These are phyloP conservation scores for Salpingus planirostris DNA, from an alignment of 2,888 invertebrate species.

Conservation along the genomic window DNA sequence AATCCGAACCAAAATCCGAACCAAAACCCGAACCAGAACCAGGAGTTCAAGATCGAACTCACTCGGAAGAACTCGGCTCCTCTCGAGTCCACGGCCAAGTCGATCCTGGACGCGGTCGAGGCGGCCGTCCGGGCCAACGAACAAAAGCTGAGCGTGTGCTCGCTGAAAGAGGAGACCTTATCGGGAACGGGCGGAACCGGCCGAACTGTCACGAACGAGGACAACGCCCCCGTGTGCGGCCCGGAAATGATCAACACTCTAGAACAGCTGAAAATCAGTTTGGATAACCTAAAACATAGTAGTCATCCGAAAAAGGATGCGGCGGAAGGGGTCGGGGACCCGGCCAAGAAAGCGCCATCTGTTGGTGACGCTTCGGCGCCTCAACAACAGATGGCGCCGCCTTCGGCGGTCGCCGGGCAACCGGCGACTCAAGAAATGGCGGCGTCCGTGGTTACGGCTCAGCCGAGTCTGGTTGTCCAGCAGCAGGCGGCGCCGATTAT, in stretches of 20 bases:
- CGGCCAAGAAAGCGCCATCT: constrained; percentile 26
- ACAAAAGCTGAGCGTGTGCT: constrained; percentile 27
- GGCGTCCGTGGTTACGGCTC: constrained; percentile 11
- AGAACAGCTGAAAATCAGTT: constrained; percentile 49
- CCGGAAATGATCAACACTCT: constrained; percentile 47
- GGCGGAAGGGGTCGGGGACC: constrained; percentile 13
- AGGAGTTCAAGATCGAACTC: constrained; percentile 18
- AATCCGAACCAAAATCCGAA: too few species aligned
- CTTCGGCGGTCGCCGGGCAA: constrained; percentile 14
- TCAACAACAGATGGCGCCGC: constrained; percentile 10
- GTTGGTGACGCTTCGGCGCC: constrained; percentile 3
- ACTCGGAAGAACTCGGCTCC: constrained; percentile 29
- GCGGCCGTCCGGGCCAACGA: constrained; percentile 26
- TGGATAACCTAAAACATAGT: constrained; percentile 49
- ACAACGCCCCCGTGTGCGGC: constrained; percentile 39
- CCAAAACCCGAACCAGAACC: too few species aligned
- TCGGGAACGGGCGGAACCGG: too few species aligned
- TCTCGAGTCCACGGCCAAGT: constrained; percentile 20
- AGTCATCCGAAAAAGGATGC: constrained; percentile 39
- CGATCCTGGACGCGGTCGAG: constrained; percentile 14
- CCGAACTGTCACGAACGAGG: constrained; percentile 21
- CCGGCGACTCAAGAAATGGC: constrained; percentile 16
- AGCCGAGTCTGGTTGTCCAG: constrained; percentile 6
- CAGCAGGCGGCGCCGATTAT: constrained; percentile 15
- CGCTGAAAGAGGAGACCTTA: constrained; percentile 27